These are phyloP conservation scores for Porites evermanni DNA, from an alignment of 92 coral and sea anemone genomes.

Conservation along the genomic window DNA sequence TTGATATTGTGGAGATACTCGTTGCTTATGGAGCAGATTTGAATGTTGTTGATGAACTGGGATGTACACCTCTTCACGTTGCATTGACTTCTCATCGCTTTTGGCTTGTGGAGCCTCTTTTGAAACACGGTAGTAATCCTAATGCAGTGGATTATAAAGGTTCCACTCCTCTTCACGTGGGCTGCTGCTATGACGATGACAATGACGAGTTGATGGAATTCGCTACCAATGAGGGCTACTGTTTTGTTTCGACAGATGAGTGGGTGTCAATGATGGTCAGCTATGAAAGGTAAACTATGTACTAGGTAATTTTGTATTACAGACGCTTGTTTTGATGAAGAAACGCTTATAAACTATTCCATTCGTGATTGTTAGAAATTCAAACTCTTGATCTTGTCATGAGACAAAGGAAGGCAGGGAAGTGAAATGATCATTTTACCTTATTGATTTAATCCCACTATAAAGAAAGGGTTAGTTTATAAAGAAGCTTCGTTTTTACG, in stretches of 20 bases:
- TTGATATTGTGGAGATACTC: background rate
- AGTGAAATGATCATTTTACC: too few relatives aligned
- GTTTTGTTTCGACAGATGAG: too few relatives aligned
- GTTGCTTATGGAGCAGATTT: background rate
- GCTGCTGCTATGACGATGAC: background rate
- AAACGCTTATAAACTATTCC: too few relatives aligned
- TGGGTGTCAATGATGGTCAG: background rate
- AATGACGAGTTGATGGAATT: background rate
- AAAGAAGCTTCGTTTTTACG: too few relatives aligned
- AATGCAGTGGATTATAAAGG: slow-evolving; percentile 25
- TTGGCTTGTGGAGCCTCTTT: background rate
- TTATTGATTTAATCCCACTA: too few relatives aligned
- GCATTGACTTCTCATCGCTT: background rate
- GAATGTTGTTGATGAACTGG: slow-evolving; percentile 20
- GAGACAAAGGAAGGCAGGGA: too few relatives aligned
- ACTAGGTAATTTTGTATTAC: background rate
- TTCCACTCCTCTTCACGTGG: slow-evolving; percentile 20
- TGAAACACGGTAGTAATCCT: slow-evolving; percentile 20
- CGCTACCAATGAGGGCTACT: too few relatives aligned
- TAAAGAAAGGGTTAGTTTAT: too few relatives aligned
- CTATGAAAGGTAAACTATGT: background rate
- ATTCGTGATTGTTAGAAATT: too few relatives aligned
- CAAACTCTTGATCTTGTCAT: too few relatives aligned
- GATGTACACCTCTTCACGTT: slow-evolving; percentile 28
- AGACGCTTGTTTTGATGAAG: background rate